Conservation (phyloP, 1,140 invertebrate species). For the Penaeus indicus region DNA sequence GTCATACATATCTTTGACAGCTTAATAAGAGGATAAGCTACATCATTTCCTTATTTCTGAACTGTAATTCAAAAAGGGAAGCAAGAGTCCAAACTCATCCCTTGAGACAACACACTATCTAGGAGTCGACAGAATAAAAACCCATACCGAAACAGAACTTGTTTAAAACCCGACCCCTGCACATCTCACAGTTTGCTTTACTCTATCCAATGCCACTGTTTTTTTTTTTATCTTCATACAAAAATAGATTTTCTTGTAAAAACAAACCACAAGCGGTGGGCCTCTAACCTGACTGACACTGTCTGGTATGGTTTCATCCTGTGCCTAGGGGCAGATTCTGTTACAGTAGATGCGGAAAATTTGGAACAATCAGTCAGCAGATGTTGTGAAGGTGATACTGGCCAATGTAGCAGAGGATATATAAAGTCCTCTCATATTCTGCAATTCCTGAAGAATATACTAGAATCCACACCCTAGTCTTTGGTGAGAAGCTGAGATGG, state of each 20-base stretch:
- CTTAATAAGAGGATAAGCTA: too few relatives aligned
- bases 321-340: constrained; percentile 28
- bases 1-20: too few relatives aligned
- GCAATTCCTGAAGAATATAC: neutral
- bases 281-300: neutral
- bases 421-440: neutral
- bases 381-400: too few relatives aligned
- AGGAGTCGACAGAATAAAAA: too few relatives aligned
- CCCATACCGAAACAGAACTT: neutral
- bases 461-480: constrained; percentile 46
- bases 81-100: too few relatives aligned
- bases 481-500: constrained; percentile 57
- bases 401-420: too few relatives aligned
- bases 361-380: too few relatives aligned
- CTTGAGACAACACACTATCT: too few relatives aligned
- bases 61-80: too few relatives aligned
- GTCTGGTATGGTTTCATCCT: constrained; percentile 44
- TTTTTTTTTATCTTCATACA: constrained; percentile 35
- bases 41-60: too few relatives aligned
- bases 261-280: neutral
- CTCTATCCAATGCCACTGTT: constrained; percentile 4
- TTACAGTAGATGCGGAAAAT: too few relatives aligned
- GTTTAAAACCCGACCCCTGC: too few relatives aligned
- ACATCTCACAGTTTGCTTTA: neutral
- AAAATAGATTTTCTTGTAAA: constrained; percentile 50